Percentiles rank a stretch among this genome's conserved stretches.
Conservation (phyloP, 2,113 vertebrate species). For the Phodopus roborovskii region DNA sequence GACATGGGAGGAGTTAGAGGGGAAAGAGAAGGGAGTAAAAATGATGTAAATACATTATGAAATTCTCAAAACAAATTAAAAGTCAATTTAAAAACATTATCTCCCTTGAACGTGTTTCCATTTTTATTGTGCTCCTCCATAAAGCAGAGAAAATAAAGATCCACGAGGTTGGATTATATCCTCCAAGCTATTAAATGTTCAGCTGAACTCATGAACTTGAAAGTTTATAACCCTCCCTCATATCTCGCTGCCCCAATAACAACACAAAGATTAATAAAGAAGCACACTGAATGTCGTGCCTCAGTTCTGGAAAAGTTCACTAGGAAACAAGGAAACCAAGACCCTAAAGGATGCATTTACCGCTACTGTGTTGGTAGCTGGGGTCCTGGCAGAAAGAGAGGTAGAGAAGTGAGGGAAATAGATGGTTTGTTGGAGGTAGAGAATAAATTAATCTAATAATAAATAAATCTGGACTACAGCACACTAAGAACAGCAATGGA, state of each 20-base stretch:
- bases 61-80: not conserved
- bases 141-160: constrained; percentile 7
- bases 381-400: not conserved
- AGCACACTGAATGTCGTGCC: not conserved
- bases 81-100: not conserved
- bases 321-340: not conserved
- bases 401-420: not conserved
- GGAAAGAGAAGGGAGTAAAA: not conserved
- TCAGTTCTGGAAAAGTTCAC: not conserved
- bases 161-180: not conserved
- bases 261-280: not conserved
- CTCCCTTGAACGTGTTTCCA: not conserved
- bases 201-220: not conserved
- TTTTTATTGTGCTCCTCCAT: constrained; percentile 7
- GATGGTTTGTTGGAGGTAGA: not conserved
- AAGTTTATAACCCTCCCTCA: not conserved
- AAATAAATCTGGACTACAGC: not conserved
- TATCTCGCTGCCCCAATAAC: not conserved
- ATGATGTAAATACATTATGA: not conserved
- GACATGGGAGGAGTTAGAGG: not conserved
- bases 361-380: not conserved
- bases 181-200: not conserved
- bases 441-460: not conserved
- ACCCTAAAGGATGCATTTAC: not conserved
- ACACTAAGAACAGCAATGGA: not conserved